Base-by-base conservation (phyloP, 2,113 vertebrate genomes). In the Lathamus discolor region DNA sequence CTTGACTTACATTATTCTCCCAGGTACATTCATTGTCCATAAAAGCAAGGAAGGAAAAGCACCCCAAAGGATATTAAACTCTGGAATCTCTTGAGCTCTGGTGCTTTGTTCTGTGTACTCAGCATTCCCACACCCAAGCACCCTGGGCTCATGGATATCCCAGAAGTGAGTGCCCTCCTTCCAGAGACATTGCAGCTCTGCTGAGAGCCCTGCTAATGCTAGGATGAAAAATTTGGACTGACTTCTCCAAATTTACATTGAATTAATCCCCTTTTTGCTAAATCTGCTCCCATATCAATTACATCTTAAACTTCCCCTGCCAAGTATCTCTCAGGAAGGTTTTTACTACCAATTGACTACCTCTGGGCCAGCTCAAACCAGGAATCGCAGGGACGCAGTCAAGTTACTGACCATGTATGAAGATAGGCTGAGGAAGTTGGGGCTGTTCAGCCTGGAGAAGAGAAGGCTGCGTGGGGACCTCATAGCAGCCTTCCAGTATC, bases 11-110 rank as follows among this genome's bases (percentile, higher is more conserved):
- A 63, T 61, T 87, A 86, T 78, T 85, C 93, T 96, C 54, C 28
- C 33, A n/a, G 49, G 59, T 91, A 94, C 54, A 86, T 79, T 94
- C 59, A 49, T 6, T 82, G 72, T 84, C 49, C 41, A 76, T 67
- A 86, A 66, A 94, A 91, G 23, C 43, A 78, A 92, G 80, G 84
- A 96, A 95, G 72, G 37, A 85, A 93, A 96, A 86, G 62, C 46
- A 95, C 92, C 85, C 66, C 57, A 73, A 96, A 79, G 57, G 48
- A 76, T 93, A 96, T 41, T 92, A 92, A 96, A 93, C 15, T 86
- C 46, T 75, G 73, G 73, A 92, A 93, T 88, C 51, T 88, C 66
- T 37, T n/a, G 66, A 63, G 74, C 29, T 86, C 83, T 76, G 69
- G 35, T 79, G 63, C 74, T 93, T 76, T 76, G 49, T 49, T 83